Conservation (phyloP, 1,140 invertebrate genomes). For the Lordiphosa mommai region DNA sequence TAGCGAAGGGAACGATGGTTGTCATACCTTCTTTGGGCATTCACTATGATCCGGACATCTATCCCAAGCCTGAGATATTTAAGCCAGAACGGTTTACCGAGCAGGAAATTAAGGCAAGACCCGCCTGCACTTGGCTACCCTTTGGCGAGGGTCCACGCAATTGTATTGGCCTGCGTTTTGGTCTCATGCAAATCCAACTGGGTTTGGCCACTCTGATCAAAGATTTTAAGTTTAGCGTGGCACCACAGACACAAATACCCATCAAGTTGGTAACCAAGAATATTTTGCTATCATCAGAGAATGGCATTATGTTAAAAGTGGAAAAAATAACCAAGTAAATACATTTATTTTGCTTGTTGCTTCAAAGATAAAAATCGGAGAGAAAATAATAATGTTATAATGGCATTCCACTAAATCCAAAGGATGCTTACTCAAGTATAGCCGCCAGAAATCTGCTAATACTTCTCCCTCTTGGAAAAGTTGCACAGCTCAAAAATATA, state of each 20-base stretch:
- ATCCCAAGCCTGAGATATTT: constrained; percentile 80
- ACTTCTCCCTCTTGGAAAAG: too few species aligned
- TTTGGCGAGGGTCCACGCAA: neutral
- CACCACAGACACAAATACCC: neutral
- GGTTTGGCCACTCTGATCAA: constrained; percentile 1
- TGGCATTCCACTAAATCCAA: too few species aligned
- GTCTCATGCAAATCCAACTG: neutral
- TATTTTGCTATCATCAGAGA: neutral
- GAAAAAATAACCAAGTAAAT: too few species aligned
- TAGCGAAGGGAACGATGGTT: constrained; percentile 82
- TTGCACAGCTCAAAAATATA: too few species aligned
- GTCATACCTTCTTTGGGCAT: constrained; percentile 82
- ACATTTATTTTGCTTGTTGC: too few species aligned
- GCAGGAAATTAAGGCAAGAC: constrained; percentile 26
- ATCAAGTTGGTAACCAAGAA: neutral
- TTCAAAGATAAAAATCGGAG: too few species aligned
- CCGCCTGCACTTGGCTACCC: neutral
- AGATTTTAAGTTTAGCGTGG: neutral
- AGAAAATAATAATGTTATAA: too few species aligned
- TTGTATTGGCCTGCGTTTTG: constrained; percentile 1
- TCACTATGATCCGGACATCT: constrained; percentile 80
- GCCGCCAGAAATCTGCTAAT: too few species aligned
- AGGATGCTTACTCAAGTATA: too few species aligned
- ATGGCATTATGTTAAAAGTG: neutral
- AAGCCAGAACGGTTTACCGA: constrained; percentile 81